Conservation (phyloP, 2,797 vertebrate genomes). For the Chrosomus eos region DNA sequence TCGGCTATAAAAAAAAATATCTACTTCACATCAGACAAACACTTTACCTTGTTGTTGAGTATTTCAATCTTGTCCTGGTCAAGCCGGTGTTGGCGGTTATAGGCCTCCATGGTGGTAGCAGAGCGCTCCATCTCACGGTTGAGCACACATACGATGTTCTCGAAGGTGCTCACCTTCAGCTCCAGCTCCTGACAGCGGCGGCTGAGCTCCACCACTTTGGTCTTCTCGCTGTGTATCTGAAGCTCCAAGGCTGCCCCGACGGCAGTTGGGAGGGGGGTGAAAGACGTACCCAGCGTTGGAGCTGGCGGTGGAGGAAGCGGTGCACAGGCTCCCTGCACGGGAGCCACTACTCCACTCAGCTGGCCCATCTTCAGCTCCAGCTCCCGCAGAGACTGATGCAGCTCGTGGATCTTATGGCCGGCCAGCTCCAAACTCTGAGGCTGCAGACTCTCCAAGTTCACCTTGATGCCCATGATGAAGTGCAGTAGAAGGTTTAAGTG, state of each 20-base stretch:
- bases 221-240: slow-evolving; percentile 79
- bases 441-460: slow-evolving; percentile 83
- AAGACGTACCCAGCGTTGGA: slow-evolving; percentile 71
- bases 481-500: slow-evolving; percentile 91
- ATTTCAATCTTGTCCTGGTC: slow-evolving; percentile 95
- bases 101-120: slow-evolving; percentile 87
- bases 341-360: slow-evolving; percentile 65
- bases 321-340: slow-evolving; percentile 76
- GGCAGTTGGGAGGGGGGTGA: slow-evolving; percentile 76
- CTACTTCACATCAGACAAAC: not conserved
- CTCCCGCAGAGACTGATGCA: slow-evolving; percentile 80
- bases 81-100: slow-evolving; percentile 87
- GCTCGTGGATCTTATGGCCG: slow-evolving; percentile 79
- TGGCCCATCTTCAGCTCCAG: slow-evolving; percentile 82
- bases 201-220: slow-evolving; percentile 79
- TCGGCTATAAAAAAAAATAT: no score
- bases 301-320: slow-evolving; percentile 1
- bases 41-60: slow-evolving; percentile 87
- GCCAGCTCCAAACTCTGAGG: slow-evolving; percentile 82
- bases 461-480: slow-evolving; percentile 86
- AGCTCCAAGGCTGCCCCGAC: slow-evolving; percentile 76
- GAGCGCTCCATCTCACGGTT: slow-evolving; percentile 92
- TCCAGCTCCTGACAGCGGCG: slow-evolving; percentile 86
- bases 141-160: slow-evolving; percentile 96
- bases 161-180: slow-evolving; percentile 89